Conservation (phyloP, 2,797 vertebrate species). For the Acanthurus tractus region DNA sequence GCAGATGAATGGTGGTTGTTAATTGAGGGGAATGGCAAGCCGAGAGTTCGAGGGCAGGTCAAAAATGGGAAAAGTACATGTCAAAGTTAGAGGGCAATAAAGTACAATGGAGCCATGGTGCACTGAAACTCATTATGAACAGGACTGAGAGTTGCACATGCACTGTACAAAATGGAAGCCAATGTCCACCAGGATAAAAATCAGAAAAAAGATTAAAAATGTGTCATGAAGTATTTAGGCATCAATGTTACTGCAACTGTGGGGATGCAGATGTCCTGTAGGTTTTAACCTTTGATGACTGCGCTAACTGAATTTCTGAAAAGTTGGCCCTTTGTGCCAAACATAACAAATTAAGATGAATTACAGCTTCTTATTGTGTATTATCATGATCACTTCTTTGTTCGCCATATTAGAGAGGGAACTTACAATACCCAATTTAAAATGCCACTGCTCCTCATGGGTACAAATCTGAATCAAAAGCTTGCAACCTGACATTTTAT, state of each 20-base stretch:
- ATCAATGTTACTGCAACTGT: too few relatives aligned
- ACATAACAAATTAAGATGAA: too few relatives aligned
- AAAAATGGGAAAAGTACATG: constrained; percentile 71
- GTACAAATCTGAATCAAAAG: too few relatives aligned
- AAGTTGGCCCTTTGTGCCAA: neutral
- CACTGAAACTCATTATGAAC: constrained; percentile 43
- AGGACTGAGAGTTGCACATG: constrained; percentile 39
- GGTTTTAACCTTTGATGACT: neutral
- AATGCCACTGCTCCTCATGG: too few relatives aligned
- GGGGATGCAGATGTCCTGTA: too few relatives aligned
- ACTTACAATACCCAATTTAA: too few relatives aligned
- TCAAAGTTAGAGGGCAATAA: constrained; percentile 62
- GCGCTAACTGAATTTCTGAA: neutral
- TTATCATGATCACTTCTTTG: too few relatives aligned
- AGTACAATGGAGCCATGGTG: constrained; percentile 41
- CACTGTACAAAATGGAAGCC: constrained; percentile 17
- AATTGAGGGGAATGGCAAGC: constrained; percentile 70
- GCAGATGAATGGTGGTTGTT: constrained; percentile 70
- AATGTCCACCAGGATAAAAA: constrained; percentile 19
- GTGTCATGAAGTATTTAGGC: neutral
- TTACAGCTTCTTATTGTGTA: too few relatives aligned
- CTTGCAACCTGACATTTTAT: too few relatives aligned
- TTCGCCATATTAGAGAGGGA: too few relatives aligned
- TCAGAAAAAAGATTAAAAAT: neutral
- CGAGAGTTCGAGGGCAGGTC: constrained; percentile 64